Conservation (phyloP, 2,888 invertebrate genomes). For the Platycnemis pennipes region DNA sequence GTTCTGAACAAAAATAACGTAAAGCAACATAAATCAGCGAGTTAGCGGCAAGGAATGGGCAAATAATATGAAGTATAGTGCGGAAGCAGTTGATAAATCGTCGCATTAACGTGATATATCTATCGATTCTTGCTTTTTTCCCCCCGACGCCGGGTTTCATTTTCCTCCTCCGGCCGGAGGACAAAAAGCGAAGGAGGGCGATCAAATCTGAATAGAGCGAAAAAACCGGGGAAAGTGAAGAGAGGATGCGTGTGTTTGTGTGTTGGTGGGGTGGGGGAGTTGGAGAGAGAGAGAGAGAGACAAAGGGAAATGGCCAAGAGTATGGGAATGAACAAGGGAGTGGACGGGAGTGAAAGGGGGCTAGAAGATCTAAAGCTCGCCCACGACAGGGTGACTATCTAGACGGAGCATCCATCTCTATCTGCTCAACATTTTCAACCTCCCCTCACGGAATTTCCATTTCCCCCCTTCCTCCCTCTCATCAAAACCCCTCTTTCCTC, state of each 20-base stretch:
- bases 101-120: slow-evolving; percentile 21
- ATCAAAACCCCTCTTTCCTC: neutral
- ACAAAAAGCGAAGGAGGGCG: neutral
- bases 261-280: too few relatives aligned
- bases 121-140: neutral
- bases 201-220: slow-evolving; percentile 1
- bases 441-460: neutral
- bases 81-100: slow-evolving; percentile 19
- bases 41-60: neutral
- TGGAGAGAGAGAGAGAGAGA: neutral
- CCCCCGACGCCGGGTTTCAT: neutral
- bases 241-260: too few relatives aligned
- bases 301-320: too few relatives aligned
- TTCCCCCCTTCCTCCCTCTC: neutral
- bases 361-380: neutral
- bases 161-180: neutral
- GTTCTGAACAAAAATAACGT: neutral
- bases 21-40: slow-evolving; percentile 22
- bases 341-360: neutral
- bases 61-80: slow-evolving; percentile 16
- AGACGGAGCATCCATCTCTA: neutral
- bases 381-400: neutral
- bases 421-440: neutral
- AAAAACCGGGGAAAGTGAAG: slow-evolving; percentile 2
- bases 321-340: neutral